Conservation (phyloP, 2,113 vertebrate species). For the Amphilophus citrinellus region DNA sequence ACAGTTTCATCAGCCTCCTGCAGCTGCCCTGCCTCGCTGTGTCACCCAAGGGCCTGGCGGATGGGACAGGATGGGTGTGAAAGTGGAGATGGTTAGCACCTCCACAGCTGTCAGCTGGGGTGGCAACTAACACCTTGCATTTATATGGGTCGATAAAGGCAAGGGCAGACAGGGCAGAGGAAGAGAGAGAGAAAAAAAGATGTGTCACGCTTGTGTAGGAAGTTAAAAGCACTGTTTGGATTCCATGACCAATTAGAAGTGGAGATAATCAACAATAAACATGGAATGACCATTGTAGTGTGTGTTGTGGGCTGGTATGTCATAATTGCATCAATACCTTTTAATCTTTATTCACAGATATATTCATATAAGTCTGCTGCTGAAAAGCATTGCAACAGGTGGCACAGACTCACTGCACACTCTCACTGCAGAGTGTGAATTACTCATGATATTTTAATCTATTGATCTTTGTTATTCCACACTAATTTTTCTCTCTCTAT, state of each 20-base stretch:
- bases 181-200: neutral
- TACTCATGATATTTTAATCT: neutral
- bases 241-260: neutral
- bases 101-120: constrained; percentile 45
- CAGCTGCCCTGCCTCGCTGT: constrained; percentile 1
- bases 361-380: neutral
- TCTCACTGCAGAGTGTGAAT: neutral
- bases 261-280: neutral
- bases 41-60: neutral
- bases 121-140: constrained; percentile 24
- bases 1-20: constrained; percentile 20
- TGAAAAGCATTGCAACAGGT: neutral
- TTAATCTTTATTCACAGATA: neutral
- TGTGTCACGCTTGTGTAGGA: neutral
- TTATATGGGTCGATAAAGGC: constrained; percentile 12
- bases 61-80: constrained; percentile 45
- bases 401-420: too few relatives aligned
- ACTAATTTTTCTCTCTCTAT: neutral
- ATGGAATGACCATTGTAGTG: neutral
- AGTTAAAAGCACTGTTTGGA: neutral
- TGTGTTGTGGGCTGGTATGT: neutral
- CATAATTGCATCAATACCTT: neutral
- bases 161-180: neutral
- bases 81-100: constrained; percentile 41
- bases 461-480: neutral